These are phyloP conservation scores for Rhagologus leucostigma DNA, from an alignment of 2,113 vertebrate species.

Conservation along the genomic window DNA sequence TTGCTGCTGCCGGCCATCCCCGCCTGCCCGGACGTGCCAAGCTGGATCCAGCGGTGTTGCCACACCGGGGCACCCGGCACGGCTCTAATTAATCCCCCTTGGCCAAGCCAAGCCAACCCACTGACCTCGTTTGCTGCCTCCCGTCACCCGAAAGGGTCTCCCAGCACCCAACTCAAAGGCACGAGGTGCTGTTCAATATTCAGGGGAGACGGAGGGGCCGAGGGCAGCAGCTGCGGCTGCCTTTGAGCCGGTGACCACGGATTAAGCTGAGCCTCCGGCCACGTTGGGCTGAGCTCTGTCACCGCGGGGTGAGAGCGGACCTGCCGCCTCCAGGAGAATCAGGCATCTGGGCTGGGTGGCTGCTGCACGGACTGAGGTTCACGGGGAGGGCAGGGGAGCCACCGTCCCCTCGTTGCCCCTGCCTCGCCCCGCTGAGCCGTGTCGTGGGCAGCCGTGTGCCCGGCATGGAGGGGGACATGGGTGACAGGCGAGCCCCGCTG, in stretches of 20 bases:
- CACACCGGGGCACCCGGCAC: rapidly evolving
- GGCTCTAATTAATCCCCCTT: neutral
- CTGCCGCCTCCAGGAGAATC: neutral
- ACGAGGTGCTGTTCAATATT: neutral
- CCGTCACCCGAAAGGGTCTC: neutral
- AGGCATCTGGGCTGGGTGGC: neutral
- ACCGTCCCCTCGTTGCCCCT: neutral
- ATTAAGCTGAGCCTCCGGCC: neutral
- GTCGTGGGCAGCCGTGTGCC: rapidly evolving
- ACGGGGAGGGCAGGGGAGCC: neutral
- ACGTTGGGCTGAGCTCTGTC: neutral
- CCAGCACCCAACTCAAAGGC: neutral
- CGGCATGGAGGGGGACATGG: neutral
- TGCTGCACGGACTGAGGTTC: neutral
- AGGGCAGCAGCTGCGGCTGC: neutral
- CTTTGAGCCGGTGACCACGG: neutral
- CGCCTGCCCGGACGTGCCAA: neutral
- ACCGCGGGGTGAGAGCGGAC: neutral
- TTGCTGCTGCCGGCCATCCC: neutral
- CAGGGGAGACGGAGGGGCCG: neutral
- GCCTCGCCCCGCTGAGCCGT: rapidly evolving
- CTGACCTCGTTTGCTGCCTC: neutral
- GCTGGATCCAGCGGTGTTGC: neutral
- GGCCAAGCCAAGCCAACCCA: neutral
- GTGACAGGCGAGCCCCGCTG: rapidly evolving